phyloP scores from a whole-genome alignment of 2,113 vertebrate species.

The Vulpes ferrilata region DNA sequence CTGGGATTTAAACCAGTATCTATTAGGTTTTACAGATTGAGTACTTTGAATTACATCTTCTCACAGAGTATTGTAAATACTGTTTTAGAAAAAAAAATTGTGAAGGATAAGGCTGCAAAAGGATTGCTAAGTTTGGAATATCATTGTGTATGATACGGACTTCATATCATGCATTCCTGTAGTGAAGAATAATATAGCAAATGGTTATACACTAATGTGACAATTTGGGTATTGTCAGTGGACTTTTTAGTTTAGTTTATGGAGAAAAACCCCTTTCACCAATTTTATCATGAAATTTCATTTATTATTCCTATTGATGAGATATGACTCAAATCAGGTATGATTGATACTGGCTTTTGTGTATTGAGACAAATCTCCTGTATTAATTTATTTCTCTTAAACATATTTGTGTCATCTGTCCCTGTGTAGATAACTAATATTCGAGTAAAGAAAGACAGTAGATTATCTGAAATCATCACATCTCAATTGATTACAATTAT shows the following conservation, averaged over 20 bases:
- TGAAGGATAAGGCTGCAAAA: not conserved
- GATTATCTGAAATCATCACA: not conserved
- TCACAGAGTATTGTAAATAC: not conserved
- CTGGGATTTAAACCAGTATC: not conserved
- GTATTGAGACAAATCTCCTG: not conserved
- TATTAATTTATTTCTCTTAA: slow-evolving; percentile 19
- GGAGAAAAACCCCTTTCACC: not conserved
- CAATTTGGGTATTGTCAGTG: not conserved
- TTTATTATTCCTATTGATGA: not conserved
- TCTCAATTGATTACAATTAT: not conserved
- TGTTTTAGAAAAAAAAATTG: not conserved
- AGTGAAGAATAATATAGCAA: not conserved
- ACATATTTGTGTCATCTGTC: not conserved
- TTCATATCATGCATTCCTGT: not conserved
- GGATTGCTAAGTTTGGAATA: not conserved
- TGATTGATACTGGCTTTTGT: not conserved
- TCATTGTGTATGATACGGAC: not conserved
- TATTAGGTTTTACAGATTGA: not conserved
- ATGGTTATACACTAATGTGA: not conserved
- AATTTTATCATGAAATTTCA: not conserved
- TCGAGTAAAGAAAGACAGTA: not conserved
- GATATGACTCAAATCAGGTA: not conserved
- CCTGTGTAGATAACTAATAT: not conserved
- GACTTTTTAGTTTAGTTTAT: not conserved
- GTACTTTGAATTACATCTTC: not conserved